These are phyloP conservation scores for Cephus nigrinus DNA, from an alignment of 2,888 invertebrate genomes.

Conservation along the genomic window DNA sequence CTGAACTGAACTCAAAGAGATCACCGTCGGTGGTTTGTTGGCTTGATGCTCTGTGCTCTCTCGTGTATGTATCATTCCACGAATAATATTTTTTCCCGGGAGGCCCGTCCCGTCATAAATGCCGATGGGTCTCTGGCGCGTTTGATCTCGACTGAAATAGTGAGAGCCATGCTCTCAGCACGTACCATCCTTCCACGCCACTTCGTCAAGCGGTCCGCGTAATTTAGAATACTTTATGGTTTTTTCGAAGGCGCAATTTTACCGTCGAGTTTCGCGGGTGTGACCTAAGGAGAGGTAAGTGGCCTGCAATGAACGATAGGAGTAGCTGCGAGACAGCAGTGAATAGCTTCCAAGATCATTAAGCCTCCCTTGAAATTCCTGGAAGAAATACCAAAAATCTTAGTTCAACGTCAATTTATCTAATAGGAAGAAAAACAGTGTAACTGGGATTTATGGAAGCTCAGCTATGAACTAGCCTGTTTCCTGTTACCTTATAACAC, in stretches of 20 bases:
- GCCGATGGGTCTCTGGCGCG: constrained; percentile 38
- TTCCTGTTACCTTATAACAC: neutral
- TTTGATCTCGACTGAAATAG: constrained; percentile 51
- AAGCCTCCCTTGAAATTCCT: neutral
- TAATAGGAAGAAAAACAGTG: neutral
- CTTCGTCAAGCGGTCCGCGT: constrained; percentile 4
- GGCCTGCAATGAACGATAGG: neutral
- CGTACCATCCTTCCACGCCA: constrained; percentile 4
- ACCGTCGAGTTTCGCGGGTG: neutral
- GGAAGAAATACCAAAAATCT: neutral
- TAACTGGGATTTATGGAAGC: neutral
- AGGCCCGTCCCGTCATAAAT: constrained; percentile 24
- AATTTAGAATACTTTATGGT: constrained; percentile 6
- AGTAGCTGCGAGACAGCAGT: neutral
- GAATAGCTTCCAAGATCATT: neutral
- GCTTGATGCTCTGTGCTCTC: constrained; percentile 17
- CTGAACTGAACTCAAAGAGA: constrained; percentile 8
- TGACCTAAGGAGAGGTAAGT: neutral
- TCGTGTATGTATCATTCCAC: constrained; percentile 27
- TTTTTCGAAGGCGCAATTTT: constrained; percentile 2
- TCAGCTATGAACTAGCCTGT: neutral
- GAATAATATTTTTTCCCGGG: constrained; percentile 30
- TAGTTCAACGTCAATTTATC: neutral
- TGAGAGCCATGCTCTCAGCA: constrained; percentile 25
- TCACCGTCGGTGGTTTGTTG: constrained; percentile 16